Evolutionary conservation across 2,797 vertebrate species (phyloP).

Genomic region (Natrix natrix): DNA sequence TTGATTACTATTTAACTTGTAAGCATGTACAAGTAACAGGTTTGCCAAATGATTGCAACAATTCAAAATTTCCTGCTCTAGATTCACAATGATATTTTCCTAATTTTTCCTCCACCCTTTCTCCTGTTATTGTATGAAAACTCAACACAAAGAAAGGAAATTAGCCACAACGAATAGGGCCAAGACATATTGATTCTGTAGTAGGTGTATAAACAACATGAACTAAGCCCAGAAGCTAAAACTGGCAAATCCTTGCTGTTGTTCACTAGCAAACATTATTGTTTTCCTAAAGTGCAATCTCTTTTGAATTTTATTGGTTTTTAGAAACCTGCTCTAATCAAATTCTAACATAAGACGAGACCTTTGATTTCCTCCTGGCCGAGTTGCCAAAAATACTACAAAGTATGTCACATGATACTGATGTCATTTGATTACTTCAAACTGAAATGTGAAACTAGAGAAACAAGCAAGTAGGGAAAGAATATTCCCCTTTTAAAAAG

Average conservation of each 20-base stretch:
- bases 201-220: not conserved
- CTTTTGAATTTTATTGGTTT: not conserved
- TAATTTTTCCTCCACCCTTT: not conserved
- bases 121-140: not conserved
- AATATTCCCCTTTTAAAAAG: not conserved
- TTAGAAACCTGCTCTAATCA: not conserved
- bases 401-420: not conserved
- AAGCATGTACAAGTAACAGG: not conserved
- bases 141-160: constrained; percentile 12
- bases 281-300: not conserved
- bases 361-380: not conserved
- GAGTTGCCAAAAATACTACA: not conserved
- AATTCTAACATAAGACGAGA: not conserved
- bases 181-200: not conserved
- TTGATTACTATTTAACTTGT: not conserved
- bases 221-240: not conserved
- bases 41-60: not conserved
- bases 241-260: not conserved
- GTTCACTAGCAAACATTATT: not conserved
- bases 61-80: not conserved
- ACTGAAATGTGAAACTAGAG: not conserved
- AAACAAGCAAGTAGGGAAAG: not conserved
- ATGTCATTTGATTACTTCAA: not conserved
- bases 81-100: not conserved
- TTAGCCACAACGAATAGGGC: not conserved